phyloP scores from a whole-genome alignment of 2,888 invertebrate species.

The Thereva nobilitata region DNA sequence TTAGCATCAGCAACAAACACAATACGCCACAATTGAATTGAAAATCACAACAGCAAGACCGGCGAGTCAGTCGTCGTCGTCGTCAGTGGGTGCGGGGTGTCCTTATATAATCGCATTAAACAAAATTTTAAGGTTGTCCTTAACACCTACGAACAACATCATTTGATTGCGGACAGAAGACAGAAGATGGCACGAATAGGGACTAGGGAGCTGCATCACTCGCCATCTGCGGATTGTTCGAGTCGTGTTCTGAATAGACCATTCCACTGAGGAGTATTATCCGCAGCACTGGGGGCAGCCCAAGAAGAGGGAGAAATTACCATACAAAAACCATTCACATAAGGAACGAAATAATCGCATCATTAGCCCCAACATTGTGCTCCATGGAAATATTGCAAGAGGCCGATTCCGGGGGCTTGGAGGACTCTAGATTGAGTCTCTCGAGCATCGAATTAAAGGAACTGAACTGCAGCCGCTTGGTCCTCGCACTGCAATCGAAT shows the following conservation, averaged over 20 bases:
- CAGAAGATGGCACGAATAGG: neutral
- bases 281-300: too few species aligned
- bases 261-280: neutral
- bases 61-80: neutral
- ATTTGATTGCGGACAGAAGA: slow-evolving; percentile 34
- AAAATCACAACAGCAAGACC: slow-evolving; percentile 24
- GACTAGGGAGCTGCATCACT: neutral
- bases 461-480: too few species aligned
- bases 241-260: slow-evolving; percentile 7
- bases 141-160: slow-evolving; percentile 41
- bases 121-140: slow-evolving; percentile 39
- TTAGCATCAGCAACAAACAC: neutral
- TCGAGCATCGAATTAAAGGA: too few species aligned
- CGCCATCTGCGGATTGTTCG: slow-evolving; percentile 4
- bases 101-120: slow-evolving; percentile 37
- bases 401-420: too few species aligned
- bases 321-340: slow-evolving; percentile 35
- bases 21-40: slow-evolving; percentile 23
- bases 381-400: neutral
- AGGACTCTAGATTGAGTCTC: too few species aligned
- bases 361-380: slow-evolving; percentile 37
- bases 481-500: too few species aligned
- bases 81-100: neutral
- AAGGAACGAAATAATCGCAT: slow-evolving; percentile 36
- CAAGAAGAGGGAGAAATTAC: slow-evolving; percentile 33